phyloP scores from a whole-genome alignment of 2,888 invertebrate genomes.

The Tanytarsus gracilentus region DNA sequence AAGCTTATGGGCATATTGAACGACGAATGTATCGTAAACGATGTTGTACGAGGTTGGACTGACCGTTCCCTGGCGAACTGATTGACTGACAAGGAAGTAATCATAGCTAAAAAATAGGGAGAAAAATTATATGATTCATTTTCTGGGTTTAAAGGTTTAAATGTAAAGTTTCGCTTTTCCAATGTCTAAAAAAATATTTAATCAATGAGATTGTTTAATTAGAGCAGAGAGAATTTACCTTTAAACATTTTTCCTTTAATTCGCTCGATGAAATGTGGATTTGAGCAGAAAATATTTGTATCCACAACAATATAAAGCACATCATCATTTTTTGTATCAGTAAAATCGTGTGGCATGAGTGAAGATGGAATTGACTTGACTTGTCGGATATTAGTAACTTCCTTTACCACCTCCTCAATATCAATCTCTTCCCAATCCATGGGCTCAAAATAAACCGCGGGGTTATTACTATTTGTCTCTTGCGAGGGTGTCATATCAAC shows the following conservation, averaged over 20 bases:
- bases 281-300: conserved; percentile 46
- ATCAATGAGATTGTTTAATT: not conserved
- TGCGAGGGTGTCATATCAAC: not conserved
- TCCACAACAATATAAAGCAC: conserved; percentile 44
- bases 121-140: not conserved
- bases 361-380: not conserved
- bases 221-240: conserved; percentile 31
- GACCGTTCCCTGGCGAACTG: conserved; percentile 80
- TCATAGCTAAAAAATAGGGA: conserved; percentile 58
- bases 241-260: conserved; percentile 36
- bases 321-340: conserved; percentile 28
- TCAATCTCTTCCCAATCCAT: conserved; percentile 35
- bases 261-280: conserved; percentile 40
- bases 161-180: conserved; percentile 39
- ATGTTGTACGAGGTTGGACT: conserved; percentile 86
- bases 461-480: not conserved
- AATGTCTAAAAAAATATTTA: conserved; percentile 33
- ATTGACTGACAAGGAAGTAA: conserved; percentile 82
- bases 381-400: conserved; percentile 31
- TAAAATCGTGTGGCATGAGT: not conserved
- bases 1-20: conserved; percentile 82
- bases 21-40: conserved; percentile 65
- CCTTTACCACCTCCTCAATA: conserved; percentile 31
- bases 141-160: too few relatives aligned
- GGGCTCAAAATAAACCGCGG: conserved; percentile 19